Evolutionary conservation across 23 tunicate genomes (phyloP).

Genomic region (Oikopleura dioica): DNA sequence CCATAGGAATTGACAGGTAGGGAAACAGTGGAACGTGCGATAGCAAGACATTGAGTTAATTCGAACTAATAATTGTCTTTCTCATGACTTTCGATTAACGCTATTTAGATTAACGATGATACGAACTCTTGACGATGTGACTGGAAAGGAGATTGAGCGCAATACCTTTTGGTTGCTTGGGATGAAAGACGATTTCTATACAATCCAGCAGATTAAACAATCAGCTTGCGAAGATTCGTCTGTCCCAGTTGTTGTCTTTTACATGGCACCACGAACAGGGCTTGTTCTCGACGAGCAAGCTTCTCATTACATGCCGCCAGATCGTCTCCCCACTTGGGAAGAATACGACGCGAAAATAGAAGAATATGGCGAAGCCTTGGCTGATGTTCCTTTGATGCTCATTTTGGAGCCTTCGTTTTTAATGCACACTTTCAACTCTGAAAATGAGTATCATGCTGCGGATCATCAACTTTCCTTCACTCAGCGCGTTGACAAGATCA

Average conservation of each 20-base stretch:
- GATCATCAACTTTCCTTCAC: constrained; percentile 58
- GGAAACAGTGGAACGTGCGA: too few species aligned
- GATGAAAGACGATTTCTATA: constrained; percentile 79
- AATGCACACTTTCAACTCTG: constrained; percentile 76
- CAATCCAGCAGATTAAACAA: constrained; percentile 61
- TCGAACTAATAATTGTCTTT: constrained; percentile 8
- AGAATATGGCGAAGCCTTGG: constrained; percentile 34
- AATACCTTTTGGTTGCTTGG: constrained; percentile 90
- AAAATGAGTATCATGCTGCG: constrained; percentile 27
- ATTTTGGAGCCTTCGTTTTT: constrained; percentile 81
- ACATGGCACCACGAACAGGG: constrained; percentile 54
- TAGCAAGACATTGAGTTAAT: too few species aligned
- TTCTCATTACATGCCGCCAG: constrained; percentile 81
- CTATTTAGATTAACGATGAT: constrained; percentile 36
- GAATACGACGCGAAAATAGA: constrained; percentile 53
- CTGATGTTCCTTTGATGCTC: constrained; percentile 49
- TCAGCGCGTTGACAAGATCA: constrained; percentile 26
- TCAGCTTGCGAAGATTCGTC: constrained; percentile 61
- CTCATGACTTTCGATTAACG: constrained; percentile 11
- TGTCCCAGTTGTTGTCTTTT: constrained; percentile 60
- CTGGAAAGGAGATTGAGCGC: constrained; percentile 33
- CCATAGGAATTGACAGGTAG: too few species aligned
- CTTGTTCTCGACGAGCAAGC: constrained; percentile 50
- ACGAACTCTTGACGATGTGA: constrained; percentile 27
- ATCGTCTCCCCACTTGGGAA: constrained; percentile 52